These are phyloP conservation scores for Seriola dumerili DNA, from an alignment of 2,113 vertebrate species.

Conservation along the genomic window DNA sequence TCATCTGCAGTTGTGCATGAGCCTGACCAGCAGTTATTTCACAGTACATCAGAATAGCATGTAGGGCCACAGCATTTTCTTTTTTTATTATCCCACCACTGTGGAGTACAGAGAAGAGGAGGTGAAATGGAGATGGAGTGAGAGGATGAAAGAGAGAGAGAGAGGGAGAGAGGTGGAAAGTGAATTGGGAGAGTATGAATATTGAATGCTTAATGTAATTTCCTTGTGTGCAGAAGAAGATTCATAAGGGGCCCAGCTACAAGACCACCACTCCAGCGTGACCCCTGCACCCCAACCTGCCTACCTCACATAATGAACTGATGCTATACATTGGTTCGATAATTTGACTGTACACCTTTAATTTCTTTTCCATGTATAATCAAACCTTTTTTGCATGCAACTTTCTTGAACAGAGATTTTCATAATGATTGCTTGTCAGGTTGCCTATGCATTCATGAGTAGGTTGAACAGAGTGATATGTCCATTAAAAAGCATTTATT, in stretches of 20 bases:
- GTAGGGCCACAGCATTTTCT: slow-evolving; percentile 48
- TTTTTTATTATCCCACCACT: neutral
- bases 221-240: slow-evolving; percentile 40
- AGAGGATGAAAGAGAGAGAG: slow-evolving; percentile 17
- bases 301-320: neutral
- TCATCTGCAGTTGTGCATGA: slow-evolving; percentile 59
- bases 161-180: slow-evolving; percentile 43
- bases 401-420: neutral
- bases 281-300: neutral
- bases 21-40: slow-evolving; percentile 71
- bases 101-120: slow-evolving; percentile 8
- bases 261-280: neutral
- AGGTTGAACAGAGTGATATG: neutral
- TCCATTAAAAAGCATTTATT: neutral
- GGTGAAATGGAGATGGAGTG: slow-evolving; percentile 18
- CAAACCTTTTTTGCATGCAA: neutral
- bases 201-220: slow-evolving; percentile 75
- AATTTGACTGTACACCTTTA: slow-evolving; percentile 13
- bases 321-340: slow-evolving; percentile 13
- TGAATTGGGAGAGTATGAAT: slow-evolving; percentile 59
- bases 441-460: neutral
- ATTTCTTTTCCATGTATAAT: slow-evolving; percentile 3
- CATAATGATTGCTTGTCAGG: neutral
- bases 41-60: slow-evolving; percentile 74
- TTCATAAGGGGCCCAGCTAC: neutral